Conservation (phyloP, 2,888 invertebrate species). For the Mythimna albipuncta region DNA sequence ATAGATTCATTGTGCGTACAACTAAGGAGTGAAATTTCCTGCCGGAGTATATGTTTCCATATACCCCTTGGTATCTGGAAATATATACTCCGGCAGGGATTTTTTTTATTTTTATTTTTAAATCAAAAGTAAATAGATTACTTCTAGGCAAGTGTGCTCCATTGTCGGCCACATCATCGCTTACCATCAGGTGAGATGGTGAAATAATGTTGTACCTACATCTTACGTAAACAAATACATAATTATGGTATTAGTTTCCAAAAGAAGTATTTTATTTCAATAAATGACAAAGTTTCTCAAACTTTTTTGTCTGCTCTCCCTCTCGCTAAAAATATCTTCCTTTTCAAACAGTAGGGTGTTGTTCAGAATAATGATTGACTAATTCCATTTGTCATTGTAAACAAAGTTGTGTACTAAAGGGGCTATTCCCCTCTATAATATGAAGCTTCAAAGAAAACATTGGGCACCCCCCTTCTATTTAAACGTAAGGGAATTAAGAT, state of each 20-base stretch:
- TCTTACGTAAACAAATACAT: neutral
- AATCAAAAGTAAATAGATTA: no score
- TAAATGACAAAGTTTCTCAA: conserved; percentile 32
- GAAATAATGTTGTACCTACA: no score
- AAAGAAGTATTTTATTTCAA: conserved; percentile 15
- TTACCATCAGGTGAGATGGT: no score
- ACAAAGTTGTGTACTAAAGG: conserved; percentile 38
- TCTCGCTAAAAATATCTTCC: conserved; percentile 22
- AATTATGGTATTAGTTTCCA: no score
- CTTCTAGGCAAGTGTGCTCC: no score
- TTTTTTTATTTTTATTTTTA: no score
- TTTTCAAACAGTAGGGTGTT: conserved; percentile 22
- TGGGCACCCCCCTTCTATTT: conserved; percentile 34
- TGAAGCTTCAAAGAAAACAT: conserved; percentile 42
- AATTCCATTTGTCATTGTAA: conserved; percentile 61
- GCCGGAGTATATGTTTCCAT: no score
- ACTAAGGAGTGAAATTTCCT: no score
- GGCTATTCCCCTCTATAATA: conserved; percentile 27
- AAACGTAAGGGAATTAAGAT: conserved; percentile 40
- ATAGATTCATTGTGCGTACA: no score
- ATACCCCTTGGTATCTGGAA: no score
- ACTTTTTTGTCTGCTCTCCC: conserved; percentile 8
- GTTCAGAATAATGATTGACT: conserved; percentile 41
- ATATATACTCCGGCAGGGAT: no score
- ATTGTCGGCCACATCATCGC: no score